Evolutionary conservation across 2,888 invertebrate species (phyloP), one percentile per base, ranked within the genome.

Genomic region (Synanthedon andrenaeformis): DNA sequence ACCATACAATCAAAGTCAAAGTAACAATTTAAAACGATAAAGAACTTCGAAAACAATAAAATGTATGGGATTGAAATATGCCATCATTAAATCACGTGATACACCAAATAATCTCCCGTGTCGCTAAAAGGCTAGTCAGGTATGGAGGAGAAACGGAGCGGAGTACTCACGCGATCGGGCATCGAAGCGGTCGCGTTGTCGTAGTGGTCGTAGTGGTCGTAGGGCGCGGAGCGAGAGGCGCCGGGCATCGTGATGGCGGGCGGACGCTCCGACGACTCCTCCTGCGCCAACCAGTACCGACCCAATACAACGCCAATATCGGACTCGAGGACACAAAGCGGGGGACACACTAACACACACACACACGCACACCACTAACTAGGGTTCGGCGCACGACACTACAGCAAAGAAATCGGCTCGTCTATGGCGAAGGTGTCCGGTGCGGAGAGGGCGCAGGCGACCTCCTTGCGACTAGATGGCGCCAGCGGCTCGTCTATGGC

Each of bases 391-490:
- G 45, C 45, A 45, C 45, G n/a, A 45, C 45, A 45, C 45, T 67
- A 74, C 4, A 62, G 58, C 58, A 62, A 63, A 13, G 57, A 48
- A 52, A 89, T 78, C 41, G 90, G 90, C 65, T 89, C 86, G 78
- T 90, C 90, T 56, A 90, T 89, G 67, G 89, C 78, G 70, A 81
- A 90, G 6, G 90, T 90, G 63, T 82, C 80, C 28, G 90, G 86
- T 3, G 87, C 85, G 56, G 88, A 76, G 59, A 82, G 69, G 71
- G 69, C 62, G 14, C 53, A 14, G 52, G 51, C 62, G 55, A 55
- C 17, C 12, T 13, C 19, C 52, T 42, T 41, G 54, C 52, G 53
- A 52, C 57, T 10, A 23, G 12, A 50, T 5, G 60, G 59, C 42
- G 61, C 62, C 45, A 65, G 64, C 10, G 90, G 90, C 60, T 80